phyloP scores from a whole-genome alignment of 2,113 vertebrate genomes.

The Falco punctatus region DNA sequence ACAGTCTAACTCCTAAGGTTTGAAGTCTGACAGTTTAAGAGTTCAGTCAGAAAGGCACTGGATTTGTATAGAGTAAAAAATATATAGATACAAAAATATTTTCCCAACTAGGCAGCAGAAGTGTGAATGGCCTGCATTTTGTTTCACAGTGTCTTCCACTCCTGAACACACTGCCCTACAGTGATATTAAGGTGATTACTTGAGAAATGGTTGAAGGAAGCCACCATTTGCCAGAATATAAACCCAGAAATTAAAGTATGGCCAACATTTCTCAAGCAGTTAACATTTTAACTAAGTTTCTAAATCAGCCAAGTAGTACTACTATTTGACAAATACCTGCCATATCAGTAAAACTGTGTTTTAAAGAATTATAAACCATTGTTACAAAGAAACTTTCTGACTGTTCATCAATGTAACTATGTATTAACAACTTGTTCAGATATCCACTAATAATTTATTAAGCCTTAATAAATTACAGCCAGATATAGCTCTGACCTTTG shows the following conservation, averaged over 20 bases:
- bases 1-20: neutral
- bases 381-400: neutral
- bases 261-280: neutral
- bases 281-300: neutral
- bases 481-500: neutral
- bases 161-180: neutral
- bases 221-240: neutral
- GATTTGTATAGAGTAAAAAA: neutral
- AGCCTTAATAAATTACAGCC: neutral
- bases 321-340: neutral
- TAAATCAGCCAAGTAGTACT: neutral
- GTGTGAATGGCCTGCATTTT: neutral
- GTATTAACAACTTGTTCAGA: neutral
- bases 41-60: neutral
- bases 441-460: neutral
- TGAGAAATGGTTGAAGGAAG: neutral
- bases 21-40: neutral
- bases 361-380: neutral
- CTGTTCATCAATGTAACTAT: neutral
- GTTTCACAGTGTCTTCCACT: neutral
- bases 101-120: neutral
- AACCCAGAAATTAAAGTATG: neutral
- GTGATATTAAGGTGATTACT: neutral
- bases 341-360: neutral
- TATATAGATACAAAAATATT: neutral